phyloP scores from a whole-genome alignment of 2,113 vertebrate species.

The Lophius piscatorius region DNA sequence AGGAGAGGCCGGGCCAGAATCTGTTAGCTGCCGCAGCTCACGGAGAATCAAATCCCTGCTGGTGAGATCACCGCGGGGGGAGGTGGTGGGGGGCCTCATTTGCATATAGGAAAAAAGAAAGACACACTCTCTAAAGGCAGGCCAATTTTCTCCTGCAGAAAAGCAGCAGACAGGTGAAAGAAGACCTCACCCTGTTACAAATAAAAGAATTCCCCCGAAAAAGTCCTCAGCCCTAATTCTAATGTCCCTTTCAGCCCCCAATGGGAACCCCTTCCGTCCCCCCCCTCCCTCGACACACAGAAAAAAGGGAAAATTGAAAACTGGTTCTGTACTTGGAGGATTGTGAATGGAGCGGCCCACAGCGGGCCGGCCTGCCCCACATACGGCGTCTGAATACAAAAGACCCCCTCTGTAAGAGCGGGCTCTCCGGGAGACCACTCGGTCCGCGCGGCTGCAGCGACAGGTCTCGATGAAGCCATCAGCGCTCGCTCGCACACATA shows the following conservation, averaged over 20 bases:
- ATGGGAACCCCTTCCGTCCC: slow-evolving; percentile 43
- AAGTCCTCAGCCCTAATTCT: slow-evolving; percentile 7
- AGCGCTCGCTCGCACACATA: slow-evolving; percentile 30
- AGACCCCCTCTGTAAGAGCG: slow-evolving; percentile 61
- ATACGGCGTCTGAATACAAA: slow-evolving; percentile 75
- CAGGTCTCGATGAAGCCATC: slow-evolving; percentile 67
- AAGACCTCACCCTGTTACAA: slow-evolving; percentile 39
- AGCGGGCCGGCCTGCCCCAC: slow-evolving; percentile 67
- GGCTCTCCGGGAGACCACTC: slow-evolving; percentile 67
- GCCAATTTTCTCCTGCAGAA: slow-evolving; percentile 37
- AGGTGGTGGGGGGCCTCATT: slow-evolving; percentile 32
- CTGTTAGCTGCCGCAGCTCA: slow-evolving; percentile 17
- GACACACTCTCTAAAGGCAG: too few species aligned
- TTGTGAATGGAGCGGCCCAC: slow-evolving; percentile 67
- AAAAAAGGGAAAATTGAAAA: slow-evolving; percentile 44
- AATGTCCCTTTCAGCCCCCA: slow-evolving; percentile 40
- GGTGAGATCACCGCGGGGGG: slow-evolving; percentile 47
- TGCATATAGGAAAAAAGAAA: slow-evolving; percentile 61
- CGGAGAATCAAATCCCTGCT: slow-evolving; percentile 42
- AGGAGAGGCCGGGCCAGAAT: slow-evolving; percentile 26
- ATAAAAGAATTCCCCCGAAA: slow-evolving; percentile 4
- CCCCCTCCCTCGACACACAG: background rate
- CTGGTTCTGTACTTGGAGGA: slow-evolving; percentile 69
- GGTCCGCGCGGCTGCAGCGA: slow-evolving; percentile 52
- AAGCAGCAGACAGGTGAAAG: slow-evolving; percentile 55